A percentile compares a stretch with the other conserved stretches of the same genome.
Conservation (phyloP, 2,113 vertebrate species). For the Hippotragus niger region DNA sequence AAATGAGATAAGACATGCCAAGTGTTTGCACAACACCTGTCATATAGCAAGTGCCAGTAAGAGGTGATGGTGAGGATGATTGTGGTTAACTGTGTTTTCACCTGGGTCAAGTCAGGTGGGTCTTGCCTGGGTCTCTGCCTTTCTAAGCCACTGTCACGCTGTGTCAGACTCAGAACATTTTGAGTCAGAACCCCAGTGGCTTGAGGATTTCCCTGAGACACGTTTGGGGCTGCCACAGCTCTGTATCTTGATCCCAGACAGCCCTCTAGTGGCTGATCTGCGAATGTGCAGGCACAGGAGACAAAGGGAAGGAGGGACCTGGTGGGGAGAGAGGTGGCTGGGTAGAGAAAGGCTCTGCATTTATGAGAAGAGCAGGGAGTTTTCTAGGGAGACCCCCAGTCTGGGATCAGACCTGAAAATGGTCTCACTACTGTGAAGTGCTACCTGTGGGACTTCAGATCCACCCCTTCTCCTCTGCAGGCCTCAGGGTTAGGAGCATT, state of each 20-base stretch:
- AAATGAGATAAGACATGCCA: not conserved
- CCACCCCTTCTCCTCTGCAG: not conserved
- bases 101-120: not conserved
- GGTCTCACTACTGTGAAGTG: not conserved
- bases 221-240: rapidly evolving
- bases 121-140: not conserved
- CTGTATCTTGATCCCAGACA: not conserved
- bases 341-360: not conserved
- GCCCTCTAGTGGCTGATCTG: not conserved
- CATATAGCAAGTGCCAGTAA: not conserved
- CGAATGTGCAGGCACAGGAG: not conserved
- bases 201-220: not conserved
- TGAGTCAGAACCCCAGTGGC: no score
- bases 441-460: not conserved
- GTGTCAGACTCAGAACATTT: not conserved
- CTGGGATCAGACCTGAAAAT: not conserved
- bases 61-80: not conserved
- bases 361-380: not conserved
- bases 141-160: not conserved
- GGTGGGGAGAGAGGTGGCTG: no score
- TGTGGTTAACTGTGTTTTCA: not conserved
- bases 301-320: not conserved
- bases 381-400: not conserved
- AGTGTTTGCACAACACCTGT: not conserved
- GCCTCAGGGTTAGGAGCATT: not conserved